Evolutionary conservation across 2,888 invertebrate species (phyloP), one percentile per base, ranked within the genome.

Genomic region (Heliconius cydno): DNA sequence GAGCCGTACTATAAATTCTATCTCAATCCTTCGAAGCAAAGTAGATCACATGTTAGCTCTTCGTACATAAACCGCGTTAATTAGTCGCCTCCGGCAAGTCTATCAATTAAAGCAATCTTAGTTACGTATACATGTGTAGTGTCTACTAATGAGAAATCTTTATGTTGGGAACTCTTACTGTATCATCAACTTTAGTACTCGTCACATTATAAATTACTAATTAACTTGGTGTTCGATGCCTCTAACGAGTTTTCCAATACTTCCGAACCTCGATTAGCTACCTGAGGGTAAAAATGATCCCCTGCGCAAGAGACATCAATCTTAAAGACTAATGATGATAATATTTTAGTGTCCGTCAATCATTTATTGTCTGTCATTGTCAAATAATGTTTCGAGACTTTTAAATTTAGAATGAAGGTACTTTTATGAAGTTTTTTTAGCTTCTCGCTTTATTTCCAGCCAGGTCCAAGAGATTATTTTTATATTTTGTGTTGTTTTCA

Each of bases 81-180:
- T 85, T 84, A 82, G 81, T 78, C 74, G 82, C 79, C 82, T 82
- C 78, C 81, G 82, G 66, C 71, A 79, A 82, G 79, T 81, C 78
- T 76, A 83, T 83, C 82, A 82, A 80, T 83, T 83, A 82, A 81
- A 77, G 68, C 77, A 76, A 74, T 70, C 46, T 77, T 71, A 76
- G 19, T 67, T 63, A 60, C 75, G 65, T 68, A 60, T 71, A 79
- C 41, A 71, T 30, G 3, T 34, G 34, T 65, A 77, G 71, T 19
- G n/a, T 77, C 38, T 25, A 28, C 22, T 57, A 57, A 63, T 52
- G 46, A 71, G 63, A 77, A 72, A 41, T 78, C 60, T 34, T 73
- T 70, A 70, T 25, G 66, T 65, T 52, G 22, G 46, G 34, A 78
- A 66, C 65, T 78, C 25, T n/a, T 60, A 73, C 57, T 3, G n/a